These are phyloP conservation scores for Acrobasis repandana DNA, from an alignment of 2,888 invertebrate species.

Conservation along the genomic window DNA sequence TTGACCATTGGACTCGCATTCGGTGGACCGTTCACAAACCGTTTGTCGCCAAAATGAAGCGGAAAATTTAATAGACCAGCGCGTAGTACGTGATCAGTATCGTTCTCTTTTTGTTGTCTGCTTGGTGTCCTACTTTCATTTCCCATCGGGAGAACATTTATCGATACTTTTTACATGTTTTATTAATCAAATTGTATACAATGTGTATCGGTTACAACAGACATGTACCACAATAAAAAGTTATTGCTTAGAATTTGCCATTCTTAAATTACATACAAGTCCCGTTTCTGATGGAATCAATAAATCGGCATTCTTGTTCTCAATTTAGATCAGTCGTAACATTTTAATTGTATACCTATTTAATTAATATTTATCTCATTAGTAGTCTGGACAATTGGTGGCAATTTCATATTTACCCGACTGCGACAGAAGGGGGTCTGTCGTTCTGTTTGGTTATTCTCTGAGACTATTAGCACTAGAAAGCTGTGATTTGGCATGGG, in stretches of 20 bases:
- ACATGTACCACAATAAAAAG: slow-evolving; percentile 15
- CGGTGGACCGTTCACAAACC: slow-evolving; percentile 61
- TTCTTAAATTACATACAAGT: slow-evolving; percentile 10
- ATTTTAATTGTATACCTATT: neutral
- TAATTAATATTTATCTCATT: slow-evolving; percentile 9
- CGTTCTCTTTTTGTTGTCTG: slow-evolving; percentile 60
- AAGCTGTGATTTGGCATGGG: too few relatives aligned
- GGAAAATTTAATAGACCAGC: slow-evolving; percentile 74
- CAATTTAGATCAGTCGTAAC: neutral
- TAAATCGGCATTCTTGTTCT: neutral
- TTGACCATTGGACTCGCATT: slow-evolving; percentile 32
- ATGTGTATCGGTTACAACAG: slow-evolving; percentile 32
- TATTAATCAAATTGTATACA: slow-evolving; percentile 57
- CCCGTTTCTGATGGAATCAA: neutral
- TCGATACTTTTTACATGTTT: slow-evolving; percentile 48
- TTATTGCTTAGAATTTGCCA: neutral
- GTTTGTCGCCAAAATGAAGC: slow-evolving; percentile 74
- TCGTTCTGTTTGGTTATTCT: too few relatives aligned
- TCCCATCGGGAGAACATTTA: slow-evolving; percentile 49
- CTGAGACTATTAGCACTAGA: too few relatives aligned
- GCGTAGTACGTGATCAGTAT: slow-evolving; percentile 72
- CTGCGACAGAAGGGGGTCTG: too few relatives aligned
- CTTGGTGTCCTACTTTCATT: slow-evolving; percentile 69
- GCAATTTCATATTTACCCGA: neutral
- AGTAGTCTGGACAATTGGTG: neutral